Percentiles rank a stretch among this genome's conserved stretches.
These are phyloP conservation scores for Lepidurus apus DNA, from an alignment of 1,140 invertebrate genomes.

Conservation along the genomic window DNA sequence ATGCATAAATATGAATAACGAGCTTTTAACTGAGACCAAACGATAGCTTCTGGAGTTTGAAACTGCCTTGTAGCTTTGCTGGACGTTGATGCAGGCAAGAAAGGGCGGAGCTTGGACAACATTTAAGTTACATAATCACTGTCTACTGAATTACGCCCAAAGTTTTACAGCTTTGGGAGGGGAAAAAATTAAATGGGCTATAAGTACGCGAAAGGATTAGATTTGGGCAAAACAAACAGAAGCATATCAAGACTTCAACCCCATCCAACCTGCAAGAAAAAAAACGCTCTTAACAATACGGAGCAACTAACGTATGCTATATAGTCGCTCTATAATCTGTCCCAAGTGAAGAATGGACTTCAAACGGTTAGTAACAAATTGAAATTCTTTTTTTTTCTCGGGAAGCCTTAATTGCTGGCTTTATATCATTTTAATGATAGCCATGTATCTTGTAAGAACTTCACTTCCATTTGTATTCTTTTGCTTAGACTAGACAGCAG, in stretches of 20 bases:
- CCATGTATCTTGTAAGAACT: slow-evolving; percentile 16
- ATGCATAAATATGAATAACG: not conserved
- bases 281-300: not conserved
- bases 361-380: slow-evolving; percentile 11
- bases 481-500: not conserved
- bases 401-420: slow-evolving; percentile 11
- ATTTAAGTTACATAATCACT: slow-evolving; percentile 6
- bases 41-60: not conserved
- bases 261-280: not conserved
- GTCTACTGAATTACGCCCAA: slow-evolving; percentile 14
- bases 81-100: not conserved
- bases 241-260: not conserved
- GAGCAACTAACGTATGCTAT: not conserved
- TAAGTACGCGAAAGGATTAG: not conserved
- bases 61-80: not conserved
- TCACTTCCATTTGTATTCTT: not conserved
- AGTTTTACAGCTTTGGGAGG: not conserved
- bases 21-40: not conserved
- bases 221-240: not conserved
- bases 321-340: not conserved
- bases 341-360: slow-evolving; percentile 18
- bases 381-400: not conserved
- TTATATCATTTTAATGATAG: slow-evolving; percentile 22
- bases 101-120: not conserved
- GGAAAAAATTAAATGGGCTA: slow-evolving; percentile 5